Conservation (phyloP, 2,888 invertebrate genomes). For the Mimumesa dahlbomi region DNA sequence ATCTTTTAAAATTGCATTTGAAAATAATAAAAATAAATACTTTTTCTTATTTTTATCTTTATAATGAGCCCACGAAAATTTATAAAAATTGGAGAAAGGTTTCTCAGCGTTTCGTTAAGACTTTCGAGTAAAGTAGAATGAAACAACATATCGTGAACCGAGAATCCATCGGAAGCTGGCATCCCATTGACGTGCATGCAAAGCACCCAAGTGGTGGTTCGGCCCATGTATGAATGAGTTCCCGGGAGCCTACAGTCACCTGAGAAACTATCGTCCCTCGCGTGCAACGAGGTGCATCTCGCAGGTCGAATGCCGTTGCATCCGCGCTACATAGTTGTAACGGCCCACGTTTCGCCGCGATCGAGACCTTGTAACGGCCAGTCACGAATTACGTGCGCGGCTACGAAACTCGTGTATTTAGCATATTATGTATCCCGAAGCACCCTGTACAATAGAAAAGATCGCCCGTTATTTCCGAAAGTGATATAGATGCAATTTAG, state of each 20-base stretch:
- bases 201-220: conserved; percentile 54
- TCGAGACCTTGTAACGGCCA: conserved; percentile 64
- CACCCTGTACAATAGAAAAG: background rate
- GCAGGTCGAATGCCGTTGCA: conserved; percentile 59
- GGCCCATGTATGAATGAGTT: conserved; percentile 65
- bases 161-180: conserved; percentile 57
- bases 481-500: too few relatives aligned
- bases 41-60: too few relatives aligned
- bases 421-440: background rate
- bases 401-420: conserved; percentile 23
- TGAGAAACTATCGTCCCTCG: conserved; percentile 66
- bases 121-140: too few relatives aligned
- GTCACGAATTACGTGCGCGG: conserved; percentile 56
- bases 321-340: conserved; percentile 56
- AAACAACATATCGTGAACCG: too few relatives aligned
- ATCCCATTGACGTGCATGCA: conserved; percentile 72
- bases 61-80: too few relatives aligned
- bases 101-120: too few relatives aligned
- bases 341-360: conserved; percentile 48
- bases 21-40: too few relatives aligned
- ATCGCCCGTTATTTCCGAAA: too few relatives aligned
- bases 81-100: too few relatives aligned
- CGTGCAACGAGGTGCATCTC: conserved; percentile 55
- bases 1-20: too few relatives aligned
- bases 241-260: conserved; percentile 58